Conservation (phyloP, 2,797 vertebrate species). For the Carcharodon carcharias region DNA sequence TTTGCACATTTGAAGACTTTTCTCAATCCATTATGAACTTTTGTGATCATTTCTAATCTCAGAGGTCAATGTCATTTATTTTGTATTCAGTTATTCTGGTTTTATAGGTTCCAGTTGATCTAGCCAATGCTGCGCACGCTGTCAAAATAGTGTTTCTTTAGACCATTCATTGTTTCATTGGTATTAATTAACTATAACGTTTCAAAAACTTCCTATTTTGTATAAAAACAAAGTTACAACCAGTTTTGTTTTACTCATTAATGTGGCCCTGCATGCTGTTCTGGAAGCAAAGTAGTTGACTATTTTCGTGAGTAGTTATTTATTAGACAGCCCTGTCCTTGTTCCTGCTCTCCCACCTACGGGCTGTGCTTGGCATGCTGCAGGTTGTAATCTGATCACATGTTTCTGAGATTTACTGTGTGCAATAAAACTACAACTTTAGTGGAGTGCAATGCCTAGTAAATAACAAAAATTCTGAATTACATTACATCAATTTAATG, state of each 20-base stretch:
- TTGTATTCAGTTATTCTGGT: neutral
- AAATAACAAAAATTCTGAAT: neutral
- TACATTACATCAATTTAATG: neutral
- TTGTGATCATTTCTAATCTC: neutral
- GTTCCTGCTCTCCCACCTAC: slow-evolving; percentile 18
- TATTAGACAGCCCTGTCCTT: slow-evolving; percentile 23
- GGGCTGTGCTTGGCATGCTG: neutral
- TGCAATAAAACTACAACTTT: neutral
- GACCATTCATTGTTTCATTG: neutral
- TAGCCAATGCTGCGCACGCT: neutral
- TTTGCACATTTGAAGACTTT: neutral
- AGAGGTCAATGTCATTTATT: neutral
- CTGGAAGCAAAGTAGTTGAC: neutral
- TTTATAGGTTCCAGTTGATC: neutral
- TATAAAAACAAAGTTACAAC: neutral
- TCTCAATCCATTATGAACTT: neutral
- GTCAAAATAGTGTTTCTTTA: neutral
- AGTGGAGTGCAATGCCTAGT: neutral
- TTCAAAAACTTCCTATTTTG: neutral
- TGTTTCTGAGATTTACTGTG: neutral
- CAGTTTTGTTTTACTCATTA: neutral
- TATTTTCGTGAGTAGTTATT: slow-evolving; percentile 19
- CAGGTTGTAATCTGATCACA: slow-evolving; percentile 10
- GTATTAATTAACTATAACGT: neutral
- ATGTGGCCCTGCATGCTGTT: neutral